These are phyloP conservation scores for Meleagris gallopavo DNA, from an alignment of 2,113 vertebrate species.

Conservation along the genomic window DNA sequence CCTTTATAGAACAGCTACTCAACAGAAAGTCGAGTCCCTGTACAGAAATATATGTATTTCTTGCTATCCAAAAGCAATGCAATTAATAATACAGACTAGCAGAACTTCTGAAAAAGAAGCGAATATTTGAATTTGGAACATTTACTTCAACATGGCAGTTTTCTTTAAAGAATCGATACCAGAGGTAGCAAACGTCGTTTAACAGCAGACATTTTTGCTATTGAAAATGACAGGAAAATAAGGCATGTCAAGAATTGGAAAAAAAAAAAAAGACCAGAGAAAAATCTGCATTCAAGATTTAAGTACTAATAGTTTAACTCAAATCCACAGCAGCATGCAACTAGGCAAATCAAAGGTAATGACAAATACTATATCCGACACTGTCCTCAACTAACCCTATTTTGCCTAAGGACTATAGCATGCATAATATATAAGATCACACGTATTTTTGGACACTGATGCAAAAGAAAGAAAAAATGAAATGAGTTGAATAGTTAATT, in stretches of 20 bases:
- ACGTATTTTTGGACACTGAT: constrained; percentile 21
- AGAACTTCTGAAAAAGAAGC: constrained; percentile 44
- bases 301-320: background rate
- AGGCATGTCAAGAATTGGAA: background rate
- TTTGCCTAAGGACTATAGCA: constrained; percentile 5
- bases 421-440: background rate
- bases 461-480: constrained; percentile 7
- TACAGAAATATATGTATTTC: background rate
- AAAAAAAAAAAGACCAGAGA: background rate
- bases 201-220: background rate
- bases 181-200: background rate
- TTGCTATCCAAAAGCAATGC: background rate
- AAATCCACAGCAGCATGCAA: constrained; percentile 21
- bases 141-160: background rate
- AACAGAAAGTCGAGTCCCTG: constrained; percentile 32
- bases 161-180: background rate
- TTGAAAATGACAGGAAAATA: constrained; percentile 43
- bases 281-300: background rate
- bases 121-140: constrained; percentile 12
- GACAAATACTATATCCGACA: constrained; percentile 23
- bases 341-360: constrained; percentile 35
- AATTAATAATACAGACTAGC: constrained; percentile 53
- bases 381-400: constrained; percentile 27
- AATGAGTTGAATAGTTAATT: constrained; percentile 15
- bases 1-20: constrained; percentile 49